phyloP scores from a whole-genome alignment of 2,888 invertebrate species.

The Rhagium mordax region DNA sequence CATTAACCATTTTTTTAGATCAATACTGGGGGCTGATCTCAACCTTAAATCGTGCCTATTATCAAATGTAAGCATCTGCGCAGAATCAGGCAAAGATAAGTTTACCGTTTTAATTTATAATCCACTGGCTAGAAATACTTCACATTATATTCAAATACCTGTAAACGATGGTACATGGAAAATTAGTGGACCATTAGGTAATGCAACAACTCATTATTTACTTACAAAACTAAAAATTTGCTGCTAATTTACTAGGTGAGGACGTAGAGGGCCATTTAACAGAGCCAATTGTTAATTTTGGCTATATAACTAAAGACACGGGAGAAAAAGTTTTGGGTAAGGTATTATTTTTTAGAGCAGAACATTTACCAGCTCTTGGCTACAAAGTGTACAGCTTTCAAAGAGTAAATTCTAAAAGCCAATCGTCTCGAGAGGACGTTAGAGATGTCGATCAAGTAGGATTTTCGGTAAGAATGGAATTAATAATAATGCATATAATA shows the following conservation, averaged over 20 bases:
- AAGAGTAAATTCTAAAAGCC: not conserved
- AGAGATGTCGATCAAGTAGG: constrained; percentile 69
- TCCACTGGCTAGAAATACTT: constrained; percentile 73
- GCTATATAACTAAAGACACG: constrained; percentile 37
- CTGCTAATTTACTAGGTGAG: constrained; percentile 33
- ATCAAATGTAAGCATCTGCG: constrained; percentile 77
- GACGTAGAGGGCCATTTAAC: constrained; percentile 43
- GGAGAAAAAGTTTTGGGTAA: constrained; percentile 5
- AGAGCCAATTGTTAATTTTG: constrained; percentile 43
- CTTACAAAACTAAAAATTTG: not conserved
- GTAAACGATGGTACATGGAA: constrained; percentile 62
- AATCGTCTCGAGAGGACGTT: not conserved
- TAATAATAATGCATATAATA: too few relatives aligned
- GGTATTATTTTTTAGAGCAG: constrained; percentile 42
- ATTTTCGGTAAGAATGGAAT: constrained; percentile 18
- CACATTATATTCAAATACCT: constrained; percentile 73
- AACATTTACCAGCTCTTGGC: constrained; percentile 43
- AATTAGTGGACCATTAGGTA: constrained; percentile 38
- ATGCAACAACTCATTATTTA: not conserved
- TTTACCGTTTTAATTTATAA: constrained; percentile 76
- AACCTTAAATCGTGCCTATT: constrained; percentile 72
- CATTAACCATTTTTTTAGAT: too few relatives aligned
- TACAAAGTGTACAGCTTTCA: constrained; percentile 41
- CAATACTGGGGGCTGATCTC: constrained; percentile 20
- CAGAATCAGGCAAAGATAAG: constrained; percentile 48